Conservation (phyloP, 2,113 vertebrate genomes). For the Toxotes jaculatrix region DNA sequence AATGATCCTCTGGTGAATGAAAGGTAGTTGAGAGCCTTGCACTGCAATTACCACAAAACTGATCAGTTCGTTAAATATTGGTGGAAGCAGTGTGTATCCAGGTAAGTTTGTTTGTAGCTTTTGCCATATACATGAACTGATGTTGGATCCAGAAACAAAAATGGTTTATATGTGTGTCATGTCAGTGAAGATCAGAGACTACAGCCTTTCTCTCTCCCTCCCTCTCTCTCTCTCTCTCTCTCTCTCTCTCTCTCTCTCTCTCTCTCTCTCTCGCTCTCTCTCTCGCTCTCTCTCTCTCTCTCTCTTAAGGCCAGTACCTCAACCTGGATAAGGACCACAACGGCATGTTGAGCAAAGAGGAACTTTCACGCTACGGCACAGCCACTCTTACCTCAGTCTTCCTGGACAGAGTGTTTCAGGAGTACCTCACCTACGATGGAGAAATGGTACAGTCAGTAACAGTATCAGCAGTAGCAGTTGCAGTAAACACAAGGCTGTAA, state of each 20-base stretch:
- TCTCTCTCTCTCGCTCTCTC: background rate
- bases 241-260: background rate
- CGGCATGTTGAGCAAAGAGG: conserved; percentile 99
- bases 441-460: conserved; percentile 90
- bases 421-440: conserved; percentile 97
- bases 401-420: conserved; percentile 96
- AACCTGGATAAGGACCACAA: conserved; percentile 99
- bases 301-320: conserved; percentile 92
- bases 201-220: background rate
- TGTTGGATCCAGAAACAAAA: background rate
- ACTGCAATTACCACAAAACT: background rate
- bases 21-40: background rate
- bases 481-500: background rate
- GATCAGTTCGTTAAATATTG: background rate
- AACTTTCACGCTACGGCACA: conserved; percentile 96
- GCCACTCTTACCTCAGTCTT: conserved; percentile 96
- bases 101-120: background rate
- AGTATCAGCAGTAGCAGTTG: background rate
- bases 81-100: background rate
- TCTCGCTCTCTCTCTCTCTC: background rate
- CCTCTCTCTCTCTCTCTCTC: background rate
- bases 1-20: background rate
- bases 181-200: background rate
- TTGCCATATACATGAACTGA: background rate
- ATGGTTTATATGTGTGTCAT: background rate